Evolutionary conservation across 2,113 vertebrate species (phyloP), one percentile per base, ranked within the genome.

Genomic region (Pygoscelis antarcticus): DNA sequence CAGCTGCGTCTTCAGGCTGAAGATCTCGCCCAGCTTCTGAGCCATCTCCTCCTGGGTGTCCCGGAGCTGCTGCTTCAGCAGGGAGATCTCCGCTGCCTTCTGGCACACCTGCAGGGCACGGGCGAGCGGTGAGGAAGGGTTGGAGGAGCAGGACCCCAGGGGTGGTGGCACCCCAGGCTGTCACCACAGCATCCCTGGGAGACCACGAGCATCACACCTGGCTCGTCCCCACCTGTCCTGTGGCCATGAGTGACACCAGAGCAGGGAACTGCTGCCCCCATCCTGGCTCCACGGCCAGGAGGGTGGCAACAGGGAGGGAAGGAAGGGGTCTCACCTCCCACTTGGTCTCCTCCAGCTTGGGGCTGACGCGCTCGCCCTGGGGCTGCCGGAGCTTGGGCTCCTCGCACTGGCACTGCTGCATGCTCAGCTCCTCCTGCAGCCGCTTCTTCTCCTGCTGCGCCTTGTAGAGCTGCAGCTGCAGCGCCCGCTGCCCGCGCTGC

Each of bases 51-150:
- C 99, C 98, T 99, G 99, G 58, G 99, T 99, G 93, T 99, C 99
- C 60, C 99, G 98, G 54, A 99, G 98, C 98, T 99, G 99, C 98
- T 99, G 99, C 98, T 99, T 99, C 95, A 99, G 97, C 90, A 99
- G 96, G 16, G 99, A 99, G 88, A 99, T 99, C 97, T 99, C 99
- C 0, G 99, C 99, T 1, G 99, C 98, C 95, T 99, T 99, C 98
- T 99, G 99, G 97, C 99, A 99, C 88, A 99, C 99, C 83, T 91
- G 83, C 32, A 55, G 71, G 62, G 51, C 29, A 74, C 1, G 0
- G 8, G 27, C 0, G 0, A 16, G 30, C 5, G 0, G 18, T 96
- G 70, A 95, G 78, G 44, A 62, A 71, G 17, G 70, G 44, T 10
- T 38, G 23, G 11, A 19, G 30, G 6, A 82, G 49, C 26, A 40